These are phyloP conservation scores for Etheostoma spectabile DNA, from an alignment of 2,113 vertebrate species.

Conservation along the genomic window DNA sequence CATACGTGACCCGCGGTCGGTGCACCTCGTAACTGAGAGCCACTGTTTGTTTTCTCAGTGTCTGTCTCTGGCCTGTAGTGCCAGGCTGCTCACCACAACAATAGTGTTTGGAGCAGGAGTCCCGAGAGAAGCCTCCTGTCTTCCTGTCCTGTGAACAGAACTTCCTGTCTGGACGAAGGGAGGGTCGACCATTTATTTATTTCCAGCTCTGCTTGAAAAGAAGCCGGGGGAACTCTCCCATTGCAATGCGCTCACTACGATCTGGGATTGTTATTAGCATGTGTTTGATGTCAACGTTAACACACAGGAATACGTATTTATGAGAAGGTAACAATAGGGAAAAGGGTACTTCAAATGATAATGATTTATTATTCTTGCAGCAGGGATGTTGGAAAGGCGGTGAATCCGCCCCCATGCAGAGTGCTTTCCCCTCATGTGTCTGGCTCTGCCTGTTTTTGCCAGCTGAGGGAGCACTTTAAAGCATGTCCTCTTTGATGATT, in stretches of 20 bases:
- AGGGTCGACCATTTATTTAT: constrained; percentile 83
- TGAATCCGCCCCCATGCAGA: constrained; percentile 66
- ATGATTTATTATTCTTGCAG: constrained; percentile 80
- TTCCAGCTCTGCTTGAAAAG: constrained; percentile 80
- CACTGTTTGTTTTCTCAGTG: constrained; percentile 83
- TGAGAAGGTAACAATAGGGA: constrained; percentile 79
- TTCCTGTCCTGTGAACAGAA: constrained; percentile 84
- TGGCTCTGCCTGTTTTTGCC: constrained; percentile 50
- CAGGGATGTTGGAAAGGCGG: constrained; percentile 73
- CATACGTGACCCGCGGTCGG: constrained; percentile 80
- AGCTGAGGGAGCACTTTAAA: constrained; percentile 16
- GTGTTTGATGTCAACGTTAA: constrained; percentile 79
- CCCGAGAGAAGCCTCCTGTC: constrained; percentile 83
- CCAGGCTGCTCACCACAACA: constrained; percentile 84
- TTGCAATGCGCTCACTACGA: constrained; percentile 69
- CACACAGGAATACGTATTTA: constrained; percentile 59
- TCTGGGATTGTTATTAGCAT: constrained; percentile 79
- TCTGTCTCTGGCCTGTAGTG: constrained; percentile 78
- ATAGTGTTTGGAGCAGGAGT: constrained; percentile 86
- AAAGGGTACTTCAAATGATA: constrained; percentile 80
- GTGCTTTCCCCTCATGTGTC: constrained; percentile 62
- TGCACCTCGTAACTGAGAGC: constrained; percentile 68
- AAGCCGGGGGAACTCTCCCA: constrained; percentile 62
- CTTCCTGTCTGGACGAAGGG: constrained; percentile 83
- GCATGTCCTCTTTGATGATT: constrained; percentile 49